Evolutionary conservation across 2,888 invertebrate genomes (phyloP).

Genomic region (Eristalis pertinax): DNA sequence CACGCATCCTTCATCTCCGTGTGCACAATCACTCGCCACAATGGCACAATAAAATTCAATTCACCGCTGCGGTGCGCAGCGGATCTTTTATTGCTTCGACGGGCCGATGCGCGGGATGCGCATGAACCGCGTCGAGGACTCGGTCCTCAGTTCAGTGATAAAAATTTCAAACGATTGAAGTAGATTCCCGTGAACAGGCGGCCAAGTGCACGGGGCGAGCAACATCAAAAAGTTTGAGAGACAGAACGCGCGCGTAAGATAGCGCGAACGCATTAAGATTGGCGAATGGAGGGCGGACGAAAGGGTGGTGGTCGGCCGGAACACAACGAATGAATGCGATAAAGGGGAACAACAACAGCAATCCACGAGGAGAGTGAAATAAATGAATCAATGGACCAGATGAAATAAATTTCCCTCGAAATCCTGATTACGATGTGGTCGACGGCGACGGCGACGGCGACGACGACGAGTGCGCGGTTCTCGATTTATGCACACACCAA

Average conservation of each 20-base stretch:
- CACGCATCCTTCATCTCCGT: constrained; percentile 54
- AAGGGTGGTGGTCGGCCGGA: not conserved
- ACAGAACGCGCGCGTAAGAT: constrained; percentile 66
- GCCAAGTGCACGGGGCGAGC: constrained; percentile 3
- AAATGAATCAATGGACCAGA: constrained; percentile 72
- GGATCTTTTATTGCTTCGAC: not conserved
- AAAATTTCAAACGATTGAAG: constrained; percentile 66
- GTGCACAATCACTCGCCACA: constrained; percentile 37
- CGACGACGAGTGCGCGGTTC: not conserved
- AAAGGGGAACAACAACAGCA: constrained; percentile 59
- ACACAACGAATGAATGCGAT: constrained; percentile 61
- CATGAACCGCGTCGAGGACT: not conserved
- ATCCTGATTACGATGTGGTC: constrained; percentile 67
- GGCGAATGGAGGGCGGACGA: constrained; percentile 2
- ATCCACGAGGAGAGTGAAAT: constrained; percentile 45
- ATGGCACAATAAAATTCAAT: constrained; percentile 65
- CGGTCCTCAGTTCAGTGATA: constrained; percentile 37
- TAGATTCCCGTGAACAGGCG: constrained; percentile 58
- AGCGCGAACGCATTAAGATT: constrained; percentile 70
- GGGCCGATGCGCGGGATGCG: not conserved
- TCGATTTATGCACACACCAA: constrained; percentile 67
- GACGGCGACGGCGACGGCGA: not conserved
- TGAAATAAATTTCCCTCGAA: constrained; percentile 71
- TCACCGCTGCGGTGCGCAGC: constrained; percentile 28
- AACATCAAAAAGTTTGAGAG: constrained; percentile 59